Percentiles rank a stretch among this genome's conserved stretches.
Conservation (phyloP, 2,113 vertebrate species). For the Tragelaphus strepsiceros region DNA sequence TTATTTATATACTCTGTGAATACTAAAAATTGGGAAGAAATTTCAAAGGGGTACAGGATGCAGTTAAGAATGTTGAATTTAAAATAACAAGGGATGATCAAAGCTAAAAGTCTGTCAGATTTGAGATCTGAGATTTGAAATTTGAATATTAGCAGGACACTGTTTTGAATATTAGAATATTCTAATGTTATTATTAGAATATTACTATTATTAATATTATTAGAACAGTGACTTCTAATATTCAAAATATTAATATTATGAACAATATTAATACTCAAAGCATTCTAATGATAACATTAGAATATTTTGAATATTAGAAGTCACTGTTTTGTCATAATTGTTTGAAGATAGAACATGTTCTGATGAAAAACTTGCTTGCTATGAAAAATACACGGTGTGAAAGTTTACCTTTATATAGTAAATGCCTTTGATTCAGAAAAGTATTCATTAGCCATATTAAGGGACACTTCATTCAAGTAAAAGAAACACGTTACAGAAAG, state of each 20-base stretch:
- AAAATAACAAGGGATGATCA: neutral
- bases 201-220: too few species aligned
- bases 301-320: neutral
- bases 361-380: neutral
- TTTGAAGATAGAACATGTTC: neutral
- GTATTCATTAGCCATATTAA: constrained; percentile 45
- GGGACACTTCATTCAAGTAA: constrained; percentile 53
- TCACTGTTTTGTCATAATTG: neutral
- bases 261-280: too few species aligned
- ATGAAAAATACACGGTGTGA: neutral
- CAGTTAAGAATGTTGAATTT: neutral
- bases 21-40: neutral
- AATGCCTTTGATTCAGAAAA: constrained; percentile 49
- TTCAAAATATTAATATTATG: neutral
- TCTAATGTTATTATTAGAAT: neutral
- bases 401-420: constrained; percentile 47
- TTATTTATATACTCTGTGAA: neutral
- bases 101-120: neutral
- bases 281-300: too few species aligned
- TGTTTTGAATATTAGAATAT: neutral
- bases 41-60: neutral
- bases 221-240: neutral
- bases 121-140: neutral
- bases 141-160: neutral
- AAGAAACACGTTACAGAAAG: constrained; percentile 6